phyloP scores from a whole-genome alignment of 1,140 invertebrate species.

The Chironomus striatipennis region DNA sequence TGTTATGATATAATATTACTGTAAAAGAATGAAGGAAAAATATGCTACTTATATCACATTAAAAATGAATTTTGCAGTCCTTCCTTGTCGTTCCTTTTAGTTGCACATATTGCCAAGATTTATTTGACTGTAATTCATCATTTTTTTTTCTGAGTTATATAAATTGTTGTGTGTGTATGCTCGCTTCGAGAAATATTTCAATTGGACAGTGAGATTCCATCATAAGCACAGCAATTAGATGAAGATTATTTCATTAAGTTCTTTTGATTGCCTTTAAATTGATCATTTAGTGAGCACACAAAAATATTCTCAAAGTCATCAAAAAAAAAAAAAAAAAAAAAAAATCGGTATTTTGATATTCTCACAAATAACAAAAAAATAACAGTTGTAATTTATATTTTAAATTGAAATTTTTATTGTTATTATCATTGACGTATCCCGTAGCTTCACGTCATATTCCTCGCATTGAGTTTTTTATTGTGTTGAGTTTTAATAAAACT shows the following conservation, averaged over 20 bases:
- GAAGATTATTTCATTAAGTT: not conserved
- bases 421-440: not conserved
- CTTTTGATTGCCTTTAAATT: constrained; percentile 2
- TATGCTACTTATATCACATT: no score
- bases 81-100: no score
- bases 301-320: not conserved
- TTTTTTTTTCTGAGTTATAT: not conserved
- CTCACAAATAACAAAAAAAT: no score
- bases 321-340: not conserved
- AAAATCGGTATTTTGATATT: not conserved
- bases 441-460: no score
- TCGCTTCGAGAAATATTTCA: not conserved
- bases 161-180: not conserved
- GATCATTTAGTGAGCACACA: not conserved
- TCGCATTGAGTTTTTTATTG: no score
- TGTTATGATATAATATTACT: not conserved
- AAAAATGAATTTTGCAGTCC: no score
- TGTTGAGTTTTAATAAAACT: no score
- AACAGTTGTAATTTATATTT: not conserved
- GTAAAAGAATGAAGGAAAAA: no score
- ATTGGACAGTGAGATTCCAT: not conserved
- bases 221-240: not conserved
- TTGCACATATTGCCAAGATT: no score
- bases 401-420: constrained; percentile 12
- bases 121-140: no score